Percentiles rank a stretch among this genome's conserved stretches.
These are phyloP conservation scores for Cosmopolites sordidus DNA, from an alignment of 2,888 invertebrate species.

Conservation along the genomic window DNA sequence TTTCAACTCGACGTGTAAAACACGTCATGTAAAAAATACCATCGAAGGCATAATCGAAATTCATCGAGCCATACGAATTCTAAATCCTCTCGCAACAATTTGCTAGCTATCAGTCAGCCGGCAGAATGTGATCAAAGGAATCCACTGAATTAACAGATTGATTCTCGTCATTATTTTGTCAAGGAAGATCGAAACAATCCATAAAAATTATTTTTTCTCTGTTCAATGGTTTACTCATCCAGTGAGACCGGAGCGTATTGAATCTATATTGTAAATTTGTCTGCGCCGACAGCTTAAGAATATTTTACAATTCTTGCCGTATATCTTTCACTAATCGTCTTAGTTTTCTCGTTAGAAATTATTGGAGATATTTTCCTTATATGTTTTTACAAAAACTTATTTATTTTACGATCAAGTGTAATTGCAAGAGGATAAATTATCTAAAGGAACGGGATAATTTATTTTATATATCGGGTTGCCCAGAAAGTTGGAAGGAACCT, in stretches of 20 bases:
- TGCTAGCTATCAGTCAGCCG: not conserved
- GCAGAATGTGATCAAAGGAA: slow-evolving; percentile 4
- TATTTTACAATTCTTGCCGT: not conserved
- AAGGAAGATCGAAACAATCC: slow-evolving; percentile 18
- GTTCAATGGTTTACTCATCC: not conserved
- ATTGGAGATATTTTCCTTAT: not conserved
- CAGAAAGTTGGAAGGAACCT: no score
- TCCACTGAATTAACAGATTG: slow-evolving; percentile 18
- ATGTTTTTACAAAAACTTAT: not conserved
- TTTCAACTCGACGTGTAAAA: not conserved
- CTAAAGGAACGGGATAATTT: no score
- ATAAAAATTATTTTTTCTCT: slow-evolving; percentile 16
- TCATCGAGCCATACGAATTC: not conserved
- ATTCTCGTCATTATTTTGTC: slow-evolving; percentile 24
- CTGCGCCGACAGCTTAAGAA: not conserved
- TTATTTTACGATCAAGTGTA: not conserved
- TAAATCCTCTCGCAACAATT: not conserved
- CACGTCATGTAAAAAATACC: not conserved
- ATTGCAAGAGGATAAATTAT: not conserved
- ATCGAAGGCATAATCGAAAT: not conserved
- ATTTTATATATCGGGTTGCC: no score
- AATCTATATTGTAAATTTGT: slow-evolving; percentile 3
- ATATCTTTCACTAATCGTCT: not conserved
- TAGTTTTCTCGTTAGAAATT: no score
- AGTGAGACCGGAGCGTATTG: not conserved